Evolutionary conservation across 1,140 invertebrate genomes (phyloP).

Genomic region (Microplitis mediator): DNA sequence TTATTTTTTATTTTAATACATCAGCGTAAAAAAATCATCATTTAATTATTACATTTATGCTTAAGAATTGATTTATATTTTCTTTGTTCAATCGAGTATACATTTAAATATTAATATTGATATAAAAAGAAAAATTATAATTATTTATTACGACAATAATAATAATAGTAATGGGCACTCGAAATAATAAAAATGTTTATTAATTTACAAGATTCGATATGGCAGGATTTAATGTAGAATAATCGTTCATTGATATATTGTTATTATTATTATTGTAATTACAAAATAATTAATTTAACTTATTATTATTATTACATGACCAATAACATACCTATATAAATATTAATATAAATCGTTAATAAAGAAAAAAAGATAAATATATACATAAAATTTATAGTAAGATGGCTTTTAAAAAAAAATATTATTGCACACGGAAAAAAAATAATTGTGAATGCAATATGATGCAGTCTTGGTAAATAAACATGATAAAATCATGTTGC

Average conservation of each 20-base stretch:
- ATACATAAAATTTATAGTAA: conserved; percentile 19
- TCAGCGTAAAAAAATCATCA: conserved; percentile 26
- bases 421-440: too few species aligned
- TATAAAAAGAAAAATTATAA: too few species aligned
- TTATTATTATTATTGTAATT: conserved; percentile 6
- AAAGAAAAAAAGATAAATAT: conserved; percentile 9
- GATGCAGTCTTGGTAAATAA: too few species aligned
- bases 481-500: too few species aligned
- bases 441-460: too few species aligned
- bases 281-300: conserved; percentile 15
- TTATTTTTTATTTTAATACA: conserved; percentile 20
- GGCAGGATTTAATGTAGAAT: conserved; percentile 53
- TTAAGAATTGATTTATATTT: neutral
- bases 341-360: conserved; percentile 35
- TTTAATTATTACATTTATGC: neutral
- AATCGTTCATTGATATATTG: conserved; percentile 43
- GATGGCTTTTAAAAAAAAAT: conserved; percentile 9
- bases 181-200: conserved; percentile 6
- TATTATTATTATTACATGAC: conserved; percentile 25
- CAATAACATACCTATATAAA: conserved; percentile 32
- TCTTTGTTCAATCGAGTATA: neutral
- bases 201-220: conserved; percentile 29
- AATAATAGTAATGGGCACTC: too few species aligned
- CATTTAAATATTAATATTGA: too few species aligned
- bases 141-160: too few species aligned